A percentile compares a stretch with the other conserved stretches of the same genome.
Conservation (phyloP, 2,888 invertebrate genomes). For the Pteria penguin region DNA sequence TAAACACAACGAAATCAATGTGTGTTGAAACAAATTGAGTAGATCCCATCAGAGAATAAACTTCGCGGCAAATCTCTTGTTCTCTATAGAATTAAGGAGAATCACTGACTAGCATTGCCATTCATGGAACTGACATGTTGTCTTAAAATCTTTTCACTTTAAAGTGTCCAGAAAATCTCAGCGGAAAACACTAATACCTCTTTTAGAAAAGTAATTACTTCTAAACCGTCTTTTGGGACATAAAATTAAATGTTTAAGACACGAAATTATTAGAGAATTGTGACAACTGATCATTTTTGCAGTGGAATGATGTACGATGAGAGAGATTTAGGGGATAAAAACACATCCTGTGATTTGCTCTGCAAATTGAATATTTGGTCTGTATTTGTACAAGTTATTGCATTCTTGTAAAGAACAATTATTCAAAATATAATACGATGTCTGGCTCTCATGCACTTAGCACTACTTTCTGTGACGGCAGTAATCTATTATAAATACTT, state of each 20-base stretch:
- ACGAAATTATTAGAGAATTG: conserved; percentile 1
- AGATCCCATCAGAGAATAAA: background rate
- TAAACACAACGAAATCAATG: background rate
- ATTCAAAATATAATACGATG: too few species aligned
- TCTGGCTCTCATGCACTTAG: too few species aligned
- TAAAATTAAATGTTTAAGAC: conserved; percentile 12
- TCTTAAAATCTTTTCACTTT: conserved; percentile 20
- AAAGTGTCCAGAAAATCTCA: conserved; percentile 4
- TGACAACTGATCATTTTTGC: background rate
- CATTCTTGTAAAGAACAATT: too few species aligned
- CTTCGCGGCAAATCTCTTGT: background rate
- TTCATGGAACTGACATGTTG: conserved; percentile 14
- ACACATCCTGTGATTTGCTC: too few species aligned
- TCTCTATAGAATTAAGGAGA: background rate
- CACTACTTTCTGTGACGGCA: too few species aligned
- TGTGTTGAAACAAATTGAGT: background rate
- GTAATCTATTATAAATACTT: too few species aligned
- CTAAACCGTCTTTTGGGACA: background rate
- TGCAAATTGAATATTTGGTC: too few species aligned
- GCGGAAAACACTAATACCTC: background rate
- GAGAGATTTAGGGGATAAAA: too few species aligned
- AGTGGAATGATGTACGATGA: too few species aligned
- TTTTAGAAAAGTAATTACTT: background rate
- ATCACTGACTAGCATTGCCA: background rate
- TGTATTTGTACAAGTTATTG: too few species aligned